Conservation (phyloP, 37 sponge, comb jelly and placozoan genomes). For the Lycopodina hypogea region DNA sequence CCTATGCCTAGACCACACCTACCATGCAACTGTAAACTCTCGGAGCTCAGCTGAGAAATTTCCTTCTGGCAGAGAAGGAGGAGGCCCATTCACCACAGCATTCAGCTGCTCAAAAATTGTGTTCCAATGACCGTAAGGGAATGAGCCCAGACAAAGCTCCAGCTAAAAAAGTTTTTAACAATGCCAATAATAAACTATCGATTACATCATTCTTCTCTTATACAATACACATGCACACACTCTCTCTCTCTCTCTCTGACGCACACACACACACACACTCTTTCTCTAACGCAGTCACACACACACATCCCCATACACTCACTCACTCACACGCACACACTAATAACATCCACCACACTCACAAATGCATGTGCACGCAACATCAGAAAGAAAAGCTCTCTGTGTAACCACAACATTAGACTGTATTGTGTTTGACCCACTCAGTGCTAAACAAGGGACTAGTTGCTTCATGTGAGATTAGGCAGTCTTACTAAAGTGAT, state of each 20-base stretch:
- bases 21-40: conserved; percentile 84
- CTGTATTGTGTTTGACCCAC: too few relatives aligned
- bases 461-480: too few relatives aligned
- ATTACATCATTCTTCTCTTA: not conserved
- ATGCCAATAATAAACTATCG: not conserved
- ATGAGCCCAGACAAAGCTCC: conserved; percentile 84
- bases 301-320: too few relatives aligned
- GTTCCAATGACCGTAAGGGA: conserved; percentile 89
- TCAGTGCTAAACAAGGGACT: too few relatives aligned
- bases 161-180: conserved; percentile 25
- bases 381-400: too few relatives aligned
- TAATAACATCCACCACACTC: too few relatives aligned
- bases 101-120: conserved; percentile 95
- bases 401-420: too few relatives aligned
- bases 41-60: conserved; percentile 59
- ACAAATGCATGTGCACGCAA: too few relatives aligned
- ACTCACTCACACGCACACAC: too few relatives aligned
- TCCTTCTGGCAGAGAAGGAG: conserved; percentile 76
- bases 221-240: not conserved
- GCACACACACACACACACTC: too few relatives aligned
- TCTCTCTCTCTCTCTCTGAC: not conserved
- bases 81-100: conserved; percentile 85
- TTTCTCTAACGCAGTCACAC: too few relatives aligned
- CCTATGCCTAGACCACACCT: not conserved
- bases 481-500: conserved; percentile 82